Conservation (phyloP, 2,113 vertebrate species). For the Morone saxatilis region DNA sequence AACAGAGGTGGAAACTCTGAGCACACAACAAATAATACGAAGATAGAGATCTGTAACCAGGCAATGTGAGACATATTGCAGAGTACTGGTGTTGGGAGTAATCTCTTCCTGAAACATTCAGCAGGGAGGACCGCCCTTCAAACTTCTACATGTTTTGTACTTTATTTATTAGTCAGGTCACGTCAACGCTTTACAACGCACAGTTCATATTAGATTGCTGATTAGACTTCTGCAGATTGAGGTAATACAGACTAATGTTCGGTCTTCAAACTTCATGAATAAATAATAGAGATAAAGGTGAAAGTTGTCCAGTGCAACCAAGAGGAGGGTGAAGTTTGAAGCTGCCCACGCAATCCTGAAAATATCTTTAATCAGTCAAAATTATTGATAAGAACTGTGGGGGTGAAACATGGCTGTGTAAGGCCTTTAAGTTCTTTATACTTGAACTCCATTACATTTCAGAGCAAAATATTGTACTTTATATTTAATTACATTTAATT, state of each 20-base stretch:
- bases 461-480: not conserved
- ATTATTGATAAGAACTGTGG: not conserved
- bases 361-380: not conserved
- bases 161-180: not conserved
- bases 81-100: not conserved
- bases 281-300: not conserved
- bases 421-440: not conserved
- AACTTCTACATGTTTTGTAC: not conserved
- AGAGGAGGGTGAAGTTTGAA: not conserved
- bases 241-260: too few species aligned
- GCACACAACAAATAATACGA: slow-evolving; percentile 39
- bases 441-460: not conserved
- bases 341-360: not conserved
- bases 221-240: not conserved
- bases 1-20: slow-evolving; percentile 67
- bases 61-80: slow-evolving; percentile 52
- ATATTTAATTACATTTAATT: not conserved
- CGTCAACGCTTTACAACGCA: not conserved
- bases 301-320: not conserved
- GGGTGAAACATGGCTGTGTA: not conserved
- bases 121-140: not conserved
- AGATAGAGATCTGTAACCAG: slow-evolving; percentile 31
- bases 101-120: not conserved
- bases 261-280: not conserved
- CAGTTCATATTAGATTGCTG: not conserved